phyloP scores from a whole-genome alignment of 1,140 invertebrate species.

The Sitophilus oryzae region DNA sequence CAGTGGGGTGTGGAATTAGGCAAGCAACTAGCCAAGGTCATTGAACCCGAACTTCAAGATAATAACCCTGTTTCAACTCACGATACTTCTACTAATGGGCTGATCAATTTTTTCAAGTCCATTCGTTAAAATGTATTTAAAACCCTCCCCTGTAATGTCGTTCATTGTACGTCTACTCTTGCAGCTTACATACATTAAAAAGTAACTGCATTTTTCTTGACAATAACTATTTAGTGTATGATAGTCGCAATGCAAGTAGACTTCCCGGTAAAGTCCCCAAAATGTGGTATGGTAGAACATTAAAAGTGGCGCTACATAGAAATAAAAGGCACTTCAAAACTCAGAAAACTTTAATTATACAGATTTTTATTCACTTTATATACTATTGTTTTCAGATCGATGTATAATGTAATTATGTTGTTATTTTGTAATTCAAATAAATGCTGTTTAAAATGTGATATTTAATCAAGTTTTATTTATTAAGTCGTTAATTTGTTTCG shows the following conservation, averaged over 20 bases:
- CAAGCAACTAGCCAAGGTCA: conserved; percentile 95
- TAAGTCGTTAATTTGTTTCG: no score
- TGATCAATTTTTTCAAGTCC: conserved; percentile 89
- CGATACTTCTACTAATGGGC: conserved; percentile 88
- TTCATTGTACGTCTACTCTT: background rate
- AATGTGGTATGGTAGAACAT: background rate
- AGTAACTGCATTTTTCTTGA: background rate
- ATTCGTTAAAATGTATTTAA: conserved; percentile 34
- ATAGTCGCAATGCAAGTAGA: background rate
- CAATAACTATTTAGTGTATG: background rate
- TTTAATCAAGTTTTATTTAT: no score
- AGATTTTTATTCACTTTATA: background rate
- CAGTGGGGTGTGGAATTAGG: conserved; percentile 99
- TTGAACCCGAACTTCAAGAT: conserved; percentile 85
- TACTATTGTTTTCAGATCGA: conserved; percentile 3
- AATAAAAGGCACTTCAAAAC: background rate
- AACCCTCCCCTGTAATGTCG: background rate
- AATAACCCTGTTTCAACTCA: conserved; percentile 61
- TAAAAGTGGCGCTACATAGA: background rate
- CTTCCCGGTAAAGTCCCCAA: background rate
- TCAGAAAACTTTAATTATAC: background rate
- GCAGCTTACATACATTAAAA: background rate
- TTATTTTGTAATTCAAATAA: conserved; percentile 3
- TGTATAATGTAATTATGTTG: conserved; percentile 5
- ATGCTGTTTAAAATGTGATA: no score